Evolutionary conservation across 2,888 invertebrate genomes (phyloP).

Genomic region (Drosophila koepferae): DNA sequence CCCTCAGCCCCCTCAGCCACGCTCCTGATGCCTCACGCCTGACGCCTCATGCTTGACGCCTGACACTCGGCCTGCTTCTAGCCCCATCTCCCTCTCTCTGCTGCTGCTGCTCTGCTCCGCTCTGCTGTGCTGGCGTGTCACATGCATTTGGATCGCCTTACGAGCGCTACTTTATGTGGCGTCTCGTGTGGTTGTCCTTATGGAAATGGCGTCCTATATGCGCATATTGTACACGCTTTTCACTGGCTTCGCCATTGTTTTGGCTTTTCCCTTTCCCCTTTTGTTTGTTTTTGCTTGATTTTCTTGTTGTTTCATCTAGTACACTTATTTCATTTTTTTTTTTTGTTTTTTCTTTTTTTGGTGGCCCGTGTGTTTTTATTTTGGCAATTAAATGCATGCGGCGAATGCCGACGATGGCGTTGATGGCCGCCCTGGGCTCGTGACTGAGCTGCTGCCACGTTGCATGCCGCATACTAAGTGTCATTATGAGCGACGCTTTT

Average conservation of each 20-base stretch:
- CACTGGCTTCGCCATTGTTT: conserved; percentile 53
- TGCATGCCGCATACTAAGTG: conserved; percentile 84
- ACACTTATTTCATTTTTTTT: conserved; percentile 37
- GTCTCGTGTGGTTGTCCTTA: conserved; percentile 51
- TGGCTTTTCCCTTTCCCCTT: conserved; percentile 1
- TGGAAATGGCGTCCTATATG: conserved; percentile 64
- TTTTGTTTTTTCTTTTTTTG: conserved; percentile 22
- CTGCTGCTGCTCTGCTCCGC: not conserved
- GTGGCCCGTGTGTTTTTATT: conserved; percentile 73
- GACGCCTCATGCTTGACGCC: not conserved
- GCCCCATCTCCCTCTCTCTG: not conserved
- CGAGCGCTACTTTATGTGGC: conserved; percentile 64
- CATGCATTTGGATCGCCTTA: conserved; percentile 77
- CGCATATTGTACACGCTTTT: conserved; percentile 74
- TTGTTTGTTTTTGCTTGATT: conserved; percentile 27
- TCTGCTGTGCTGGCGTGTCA: conserved; percentile 65
- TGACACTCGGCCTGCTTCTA: not conserved
- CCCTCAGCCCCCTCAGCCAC: conserved; percentile 18
- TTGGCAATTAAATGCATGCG: conserved; percentile 84
- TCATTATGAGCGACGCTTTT: conserved; percentile 80
- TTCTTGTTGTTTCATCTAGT: conserved; percentile 6
- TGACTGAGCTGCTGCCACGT: conserved; percentile 73
- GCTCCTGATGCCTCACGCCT: not conserved
- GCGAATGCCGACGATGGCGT: conserved; percentile 79
- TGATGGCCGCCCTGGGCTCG: conserved; percentile 74